Base-by-base conservation (phyloP, 2,888 invertebrate species). In the Mermis nigrescens region DNA sequence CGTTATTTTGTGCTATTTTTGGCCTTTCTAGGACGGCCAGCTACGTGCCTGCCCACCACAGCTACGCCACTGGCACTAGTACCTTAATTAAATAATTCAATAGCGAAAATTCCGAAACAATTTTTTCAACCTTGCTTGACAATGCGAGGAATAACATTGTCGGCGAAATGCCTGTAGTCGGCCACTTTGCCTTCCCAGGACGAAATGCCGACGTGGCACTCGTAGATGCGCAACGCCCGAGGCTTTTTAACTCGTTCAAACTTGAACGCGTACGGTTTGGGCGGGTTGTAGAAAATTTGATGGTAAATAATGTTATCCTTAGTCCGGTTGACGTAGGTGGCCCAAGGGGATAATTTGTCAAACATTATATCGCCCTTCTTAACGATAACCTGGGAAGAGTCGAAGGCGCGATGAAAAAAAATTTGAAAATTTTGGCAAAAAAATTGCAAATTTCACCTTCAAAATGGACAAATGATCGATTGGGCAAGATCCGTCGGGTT, bases 191-290 rank as follows among this genome's bases (percentile, higher is more conserved):
- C 82, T 72, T 95, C 91, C 61, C 82, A 79, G 0, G 92, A 89
- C 0, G 87, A 87, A 66, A 99, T 99, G 45, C 98, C 98, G 46
- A 99, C 90, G 74, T 99, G 99, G 64, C 88, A 86, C 74, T 99
- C 99, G 71, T 99, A 99, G 66, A 99, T 91, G 62, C 88, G 80
- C 3, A 92, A 77, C 61, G 88, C 86, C 64, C 81, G 79, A 0
- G 92, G 92, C 3, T 60, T 60, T 26, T 54, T 56, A 12, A 70
- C 69, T 1, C 62, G 61, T 2, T 79, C 74, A 68, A 86, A 78
- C 70, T 83, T 83, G 69, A 86, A 84, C 66, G 80, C 76, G 74
- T 94, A 89, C 54, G 79, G 79, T 22, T 64, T 55, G 1, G 69
- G 63, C 19, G 78, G 78, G 65, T 76, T 74, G 74, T 76, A 78